Conservation (phyloP, 2,113 vertebrate species). For the Tichodroma muraria region DNA sequence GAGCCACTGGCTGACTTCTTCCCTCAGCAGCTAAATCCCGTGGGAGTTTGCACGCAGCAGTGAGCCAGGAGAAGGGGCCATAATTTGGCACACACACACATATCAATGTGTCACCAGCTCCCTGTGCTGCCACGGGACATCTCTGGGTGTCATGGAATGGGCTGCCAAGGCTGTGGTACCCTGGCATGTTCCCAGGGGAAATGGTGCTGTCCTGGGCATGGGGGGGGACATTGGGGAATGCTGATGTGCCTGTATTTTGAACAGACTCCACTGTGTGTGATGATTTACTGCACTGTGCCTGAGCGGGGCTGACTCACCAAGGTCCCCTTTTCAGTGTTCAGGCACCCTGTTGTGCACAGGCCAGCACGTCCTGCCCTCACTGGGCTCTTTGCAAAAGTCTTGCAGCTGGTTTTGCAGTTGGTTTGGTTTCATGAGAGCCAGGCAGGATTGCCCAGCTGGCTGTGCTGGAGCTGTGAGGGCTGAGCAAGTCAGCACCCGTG, state of each 20-base stretch:
- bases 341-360: not conserved
- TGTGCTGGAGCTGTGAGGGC: not conserved
- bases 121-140: accelerated
- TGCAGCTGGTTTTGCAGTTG: not conserved
- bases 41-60: not conserved
- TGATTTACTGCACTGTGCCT: not conserved
- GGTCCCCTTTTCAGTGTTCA: accelerated
- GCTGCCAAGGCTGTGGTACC: not conserved
- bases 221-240: not conserved
- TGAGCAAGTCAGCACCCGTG: not conserved
- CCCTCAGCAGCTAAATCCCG: not conserved
- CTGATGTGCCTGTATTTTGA: not conserved
- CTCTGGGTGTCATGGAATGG: not conserved
- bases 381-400: not conserved
- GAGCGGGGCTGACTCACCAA: not conserved
- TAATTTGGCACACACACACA: not conserved
- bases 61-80: not conserved
- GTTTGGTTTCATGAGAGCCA: not conserved
- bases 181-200: not conserved
- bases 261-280: not conserved
- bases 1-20: not conserved
- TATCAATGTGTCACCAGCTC: not conserved
- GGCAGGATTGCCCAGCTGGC: not conserved
- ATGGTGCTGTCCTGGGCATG: not conserved
- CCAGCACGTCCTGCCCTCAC: not conserved